Evolutionary conservation across 2,888 invertebrate species (phyloP), one percentile per base, ranked within the genome.

Genomic region (Synergus itoensis): DNA sequence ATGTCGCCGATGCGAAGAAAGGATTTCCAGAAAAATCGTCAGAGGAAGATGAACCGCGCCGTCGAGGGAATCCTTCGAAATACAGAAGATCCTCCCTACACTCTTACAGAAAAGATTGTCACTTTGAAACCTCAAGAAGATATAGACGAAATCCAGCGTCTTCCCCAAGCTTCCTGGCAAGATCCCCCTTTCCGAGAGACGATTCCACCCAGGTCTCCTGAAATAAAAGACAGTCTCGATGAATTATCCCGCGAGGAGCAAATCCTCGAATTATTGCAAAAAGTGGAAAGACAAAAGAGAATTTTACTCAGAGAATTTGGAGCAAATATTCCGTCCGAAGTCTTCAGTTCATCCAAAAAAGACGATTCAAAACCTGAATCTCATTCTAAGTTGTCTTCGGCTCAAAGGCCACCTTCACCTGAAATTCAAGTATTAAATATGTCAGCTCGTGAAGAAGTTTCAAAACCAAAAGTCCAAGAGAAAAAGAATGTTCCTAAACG

Each of bases 11-110:
- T 77, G 65, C 91, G 93, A 16, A 90, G 92, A 80, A 91, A 91
- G 21, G 93, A 93, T 82, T 85, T 89, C 41, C 92, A 93, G 60
- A 85, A 87, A 12, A 91, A 92, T 21, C 92, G 92, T 64, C 94
- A 94, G 84, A 90, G 92, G 76, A 92, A 92, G 80, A 92, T 95
- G 88, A 94, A 94, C 83, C 92, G 93, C 62, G 93, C 92, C 0
- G 92, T 94, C 81, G 93, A 94, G 82, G 92, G 92, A 82, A 78
- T 84, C 40, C 48, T 87, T 40, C 85, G 84, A 18, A 69, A 83
- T 48, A 79, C 78, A 67, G 79, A 64, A 12, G 76, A 60, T 76
- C 79, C 77, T 11, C 36, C n/a, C 60, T 18, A 18, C 18, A 76
- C 7, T 11, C 63, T 65, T 5, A 21, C 80, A 0, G 88, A 89